Conservation (phyloP, 1,140 invertebrate species). For the Teleogryllus occipitalis region DNA sequence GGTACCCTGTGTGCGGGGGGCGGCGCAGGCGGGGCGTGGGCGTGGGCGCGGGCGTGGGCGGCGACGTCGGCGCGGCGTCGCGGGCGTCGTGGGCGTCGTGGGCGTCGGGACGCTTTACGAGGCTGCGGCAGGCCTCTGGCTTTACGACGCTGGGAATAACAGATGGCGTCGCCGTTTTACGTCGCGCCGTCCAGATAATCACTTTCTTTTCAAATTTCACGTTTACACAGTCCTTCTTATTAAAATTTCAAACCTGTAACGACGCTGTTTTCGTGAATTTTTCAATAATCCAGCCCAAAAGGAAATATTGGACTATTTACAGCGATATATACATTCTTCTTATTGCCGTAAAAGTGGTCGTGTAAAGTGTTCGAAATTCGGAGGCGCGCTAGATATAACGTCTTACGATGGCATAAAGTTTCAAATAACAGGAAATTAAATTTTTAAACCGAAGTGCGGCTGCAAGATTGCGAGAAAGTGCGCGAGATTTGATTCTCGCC, state of each 20-base stretch:
- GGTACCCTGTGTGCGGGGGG: too few species aligned
- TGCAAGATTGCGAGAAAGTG: not conserved
- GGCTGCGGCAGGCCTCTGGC: too few species aligned
- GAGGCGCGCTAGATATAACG: not conserved
- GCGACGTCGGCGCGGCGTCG: too few species aligned
- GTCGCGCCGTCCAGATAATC: not conserved
- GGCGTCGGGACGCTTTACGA: too few species aligned
- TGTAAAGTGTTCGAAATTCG: not conserved
- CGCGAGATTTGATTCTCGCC: not conserved
- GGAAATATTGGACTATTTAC: not conserved
- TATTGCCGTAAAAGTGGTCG: not conserved
- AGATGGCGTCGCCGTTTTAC: not conserved
- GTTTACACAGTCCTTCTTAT: not conserved
- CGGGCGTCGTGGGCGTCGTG: too few species aligned
- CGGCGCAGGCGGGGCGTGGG: too few species aligned
- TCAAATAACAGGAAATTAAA: slow-evolving; percentile 6
- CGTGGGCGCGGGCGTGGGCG: too few species aligned
- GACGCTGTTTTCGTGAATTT: not conserved
- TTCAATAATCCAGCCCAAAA: not conserved
- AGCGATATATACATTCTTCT: not conserved
- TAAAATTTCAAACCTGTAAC: not conserved
- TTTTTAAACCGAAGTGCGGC: not conserved
- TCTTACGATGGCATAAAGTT: not conserved
- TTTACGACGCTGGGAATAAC: not conserved
- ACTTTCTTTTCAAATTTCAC: not conserved